phyloP scores from a whole-genome alignment of 2,888 invertebrate species.

The Arge pagana region DNA sequence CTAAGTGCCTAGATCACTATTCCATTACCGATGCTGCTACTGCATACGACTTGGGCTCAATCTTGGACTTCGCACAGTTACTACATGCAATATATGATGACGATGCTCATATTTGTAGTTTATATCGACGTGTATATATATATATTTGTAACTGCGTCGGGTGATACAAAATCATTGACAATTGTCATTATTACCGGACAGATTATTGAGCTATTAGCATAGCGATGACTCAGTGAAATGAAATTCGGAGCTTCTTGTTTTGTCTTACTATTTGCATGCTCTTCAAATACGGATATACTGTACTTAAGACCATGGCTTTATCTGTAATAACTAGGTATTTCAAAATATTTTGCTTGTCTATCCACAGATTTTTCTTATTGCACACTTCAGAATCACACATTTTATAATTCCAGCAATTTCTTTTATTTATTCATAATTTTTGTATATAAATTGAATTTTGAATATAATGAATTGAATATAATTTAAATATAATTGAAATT shows the following conservation, averaged over 20 bases:
- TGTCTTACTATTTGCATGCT: constrained; percentile 35
- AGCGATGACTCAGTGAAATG: too few relatives aligned
- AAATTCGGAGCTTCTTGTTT: constrained; percentile 10
- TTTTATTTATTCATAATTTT: constrained; percentile 46
- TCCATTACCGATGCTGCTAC: constrained; percentile 54
- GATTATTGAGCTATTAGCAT: too few relatives aligned
- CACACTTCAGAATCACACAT: constrained; percentile 36
- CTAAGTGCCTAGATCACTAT: constrained; percentile 46
- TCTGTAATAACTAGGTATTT: constrained; percentile 37
- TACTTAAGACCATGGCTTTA: constrained; percentile 52
- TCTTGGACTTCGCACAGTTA: constrained; percentile 50
- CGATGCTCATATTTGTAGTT: constrained; percentile 44
- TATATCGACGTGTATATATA: constrained; percentile 39
- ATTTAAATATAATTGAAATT: too few relatives aligned
- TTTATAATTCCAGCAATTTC: constrained; percentile 38
- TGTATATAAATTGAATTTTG: constrained; percentile 39
- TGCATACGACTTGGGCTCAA: constrained; percentile 48
- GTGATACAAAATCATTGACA: constrained; percentile 12
- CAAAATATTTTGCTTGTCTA: constrained; percentile 36
- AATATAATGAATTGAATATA: neutral
- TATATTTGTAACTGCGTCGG: constrained; percentile 49
- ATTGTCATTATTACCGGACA: too few relatives aligned
- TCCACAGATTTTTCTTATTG: constrained; percentile 38
- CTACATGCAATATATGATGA: constrained; percentile 42
- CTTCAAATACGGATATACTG: constrained; percentile 50